phyloP scores from a whole-genome alignment of 2,888 invertebrate genomes.

The Lepidochitona cinerea region DNA sequence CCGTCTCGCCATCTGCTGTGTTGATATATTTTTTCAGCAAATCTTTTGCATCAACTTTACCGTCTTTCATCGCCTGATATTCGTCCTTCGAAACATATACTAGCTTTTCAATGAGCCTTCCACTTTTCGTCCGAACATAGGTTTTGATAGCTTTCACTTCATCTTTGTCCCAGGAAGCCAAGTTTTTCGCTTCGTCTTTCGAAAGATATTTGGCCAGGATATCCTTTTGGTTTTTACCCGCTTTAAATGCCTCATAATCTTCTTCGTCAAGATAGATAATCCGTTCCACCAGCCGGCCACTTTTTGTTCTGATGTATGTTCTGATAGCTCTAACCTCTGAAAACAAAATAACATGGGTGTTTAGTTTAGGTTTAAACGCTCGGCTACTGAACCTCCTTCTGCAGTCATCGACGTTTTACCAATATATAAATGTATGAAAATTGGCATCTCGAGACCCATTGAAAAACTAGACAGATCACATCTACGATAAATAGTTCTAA shows the following conservation, averaged over 20 bases:
- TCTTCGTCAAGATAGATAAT: slow-evolving; percentile 66
- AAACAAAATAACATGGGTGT: neutral
- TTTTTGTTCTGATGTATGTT: slow-evolving; percentile 68
- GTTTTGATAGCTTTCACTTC: slow-evolving; percentile 51
- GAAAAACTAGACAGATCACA: too few relatives aligned
- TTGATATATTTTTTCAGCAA: slow-evolving; percentile 61
- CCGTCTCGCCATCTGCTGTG: slow-evolving; percentile 53
- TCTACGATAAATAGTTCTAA: too few relatives aligned
- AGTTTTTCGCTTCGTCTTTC: slow-evolving; percentile 58
- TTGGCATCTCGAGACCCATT: too few relatives aligned
- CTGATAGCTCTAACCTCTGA: slow-evolving; percentile 65
- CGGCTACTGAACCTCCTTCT: too few relatives aligned
- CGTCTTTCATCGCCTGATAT: slow-evolving; percentile 43
- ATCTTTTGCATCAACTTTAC: slow-evolving; percentile 25
- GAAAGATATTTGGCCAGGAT: slow-evolving; percentile 61
- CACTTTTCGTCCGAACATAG: slow-evolving; percentile 49
- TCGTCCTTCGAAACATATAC: slow-evolving; percentile 47
- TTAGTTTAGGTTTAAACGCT: too few relatives aligned
- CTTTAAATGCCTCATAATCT: slow-evolving; percentile 66
- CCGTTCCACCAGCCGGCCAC: slow-evolving; percentile 64
- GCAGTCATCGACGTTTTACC: too few relatives aligned
- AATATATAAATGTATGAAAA: too few relatives aligned
- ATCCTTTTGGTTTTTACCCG: slow-evolving; percentile 55
- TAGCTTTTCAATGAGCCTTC: slow-evolving; percentile 44
- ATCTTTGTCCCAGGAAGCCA: slow-evolving; percentile 68